These are phyloP conservation scores for Misgurnus mizolepis DNA, from an alignment of 2,113 vertebrate genomes.

Conservation along the genomic window DNA sequence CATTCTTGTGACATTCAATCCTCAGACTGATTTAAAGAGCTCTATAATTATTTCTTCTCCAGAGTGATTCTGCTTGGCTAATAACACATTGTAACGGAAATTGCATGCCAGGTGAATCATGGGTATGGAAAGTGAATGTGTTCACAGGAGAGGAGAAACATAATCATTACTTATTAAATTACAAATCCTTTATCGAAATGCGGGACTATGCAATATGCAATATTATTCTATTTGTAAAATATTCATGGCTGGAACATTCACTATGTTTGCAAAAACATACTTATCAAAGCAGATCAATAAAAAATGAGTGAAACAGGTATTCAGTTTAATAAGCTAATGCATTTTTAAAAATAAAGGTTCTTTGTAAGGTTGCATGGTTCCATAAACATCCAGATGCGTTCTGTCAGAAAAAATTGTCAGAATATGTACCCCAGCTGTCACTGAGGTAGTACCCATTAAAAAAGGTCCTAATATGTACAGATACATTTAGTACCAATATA, in stretches of 20 bases:
- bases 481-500: no score
- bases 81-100: constrained; percentile 12
- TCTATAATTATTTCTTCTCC: constrained; percentile 29
- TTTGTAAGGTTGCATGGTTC: no score
- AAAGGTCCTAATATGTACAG: no score
- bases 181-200: not conserved
- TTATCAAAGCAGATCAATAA: no score
- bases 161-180: not conserved
- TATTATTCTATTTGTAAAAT: no score
- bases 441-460: no score
- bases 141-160: not conserved
- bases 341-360: no score
- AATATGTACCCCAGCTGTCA: no score
- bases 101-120: not conserved
- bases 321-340: no score
- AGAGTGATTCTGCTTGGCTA: not conserved
- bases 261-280: not conserved
- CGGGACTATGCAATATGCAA: not conserved
- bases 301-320: no score
- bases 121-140: not conserved
- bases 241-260: not conserved
- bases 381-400: no score
- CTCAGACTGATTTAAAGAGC: not conserved
- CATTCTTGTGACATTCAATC: constrained; percentile 1
- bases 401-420: no score